These are phyloP conservation scores for Cabera pusaria DNA, from an alignment of 2,888 invertebrate genomes.

Conservation along the genomic window DNA sequence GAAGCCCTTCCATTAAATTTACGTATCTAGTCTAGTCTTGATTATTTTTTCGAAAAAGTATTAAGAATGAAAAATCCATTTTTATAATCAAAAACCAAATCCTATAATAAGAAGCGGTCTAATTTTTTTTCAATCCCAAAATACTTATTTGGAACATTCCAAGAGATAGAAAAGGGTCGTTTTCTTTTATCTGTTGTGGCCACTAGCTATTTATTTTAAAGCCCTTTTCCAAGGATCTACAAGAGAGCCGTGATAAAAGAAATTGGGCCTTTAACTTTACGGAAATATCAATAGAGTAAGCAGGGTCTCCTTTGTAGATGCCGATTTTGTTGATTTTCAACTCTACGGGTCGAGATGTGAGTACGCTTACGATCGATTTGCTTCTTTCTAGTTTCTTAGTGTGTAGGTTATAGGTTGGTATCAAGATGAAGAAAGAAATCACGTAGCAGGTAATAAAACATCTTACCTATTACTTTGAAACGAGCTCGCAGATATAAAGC, in stretches of 20 bases:
- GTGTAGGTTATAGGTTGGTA: too few relatives aligned
- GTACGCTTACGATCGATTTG: too few relatives aligned
- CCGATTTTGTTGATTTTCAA: too few relatives aligned
- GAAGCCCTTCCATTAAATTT: too few relatives aligned
- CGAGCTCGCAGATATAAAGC: constrained; percentile 1
- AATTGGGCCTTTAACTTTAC: constrained; percentile 39
- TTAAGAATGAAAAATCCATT: too few relatives aligned
- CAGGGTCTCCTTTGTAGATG: constrained; percentile 37
- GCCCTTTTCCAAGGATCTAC: constrained; percentile 43
- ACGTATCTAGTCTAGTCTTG: too few relatives aligned
- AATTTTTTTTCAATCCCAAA: constrained; percentile 22
- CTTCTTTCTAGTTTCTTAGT: too few relatives aligned
- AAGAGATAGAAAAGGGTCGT: constrained; percentile 34
- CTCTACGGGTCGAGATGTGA: too few relatives aligned
- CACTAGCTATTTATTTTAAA: constrained; percentile 53
- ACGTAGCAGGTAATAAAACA: neutral
- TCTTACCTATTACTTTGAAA: neutral
- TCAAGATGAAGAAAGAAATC: too few relatives aligned
- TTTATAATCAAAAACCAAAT: too few relatives aligned
- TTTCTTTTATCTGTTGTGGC: constrained; percentile 42
- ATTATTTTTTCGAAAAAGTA: too few relatives aligned
- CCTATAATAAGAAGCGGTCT: constrained; percentile 5
- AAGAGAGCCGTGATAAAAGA: constrained; percentile 44
- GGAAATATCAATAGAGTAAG: constrained; percentile 41
- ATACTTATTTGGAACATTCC: constrained; percentile 33